These are phyloP conservation scores for Drosophila tristis DNA, from an alignment of 1,140 invertebrate genomes.

Conservation along the genomic window DNA sequence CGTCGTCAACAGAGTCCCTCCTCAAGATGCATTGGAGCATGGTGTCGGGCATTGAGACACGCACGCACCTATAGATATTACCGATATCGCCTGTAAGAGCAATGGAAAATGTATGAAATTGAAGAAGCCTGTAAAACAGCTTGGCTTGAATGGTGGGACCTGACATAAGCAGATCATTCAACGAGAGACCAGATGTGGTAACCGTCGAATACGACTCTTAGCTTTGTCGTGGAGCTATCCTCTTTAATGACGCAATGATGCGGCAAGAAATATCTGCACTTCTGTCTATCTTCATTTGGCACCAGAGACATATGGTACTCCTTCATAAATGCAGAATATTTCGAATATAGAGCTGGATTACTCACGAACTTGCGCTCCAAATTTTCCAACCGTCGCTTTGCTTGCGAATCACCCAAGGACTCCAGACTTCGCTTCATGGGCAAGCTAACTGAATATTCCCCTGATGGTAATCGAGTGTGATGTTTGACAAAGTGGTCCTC, in stretches of 20 bases:
- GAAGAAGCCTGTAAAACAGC: constrained; percentile 66
- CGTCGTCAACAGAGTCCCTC: too few relatives aligned
- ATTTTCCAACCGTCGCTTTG: too few relatives aligned
- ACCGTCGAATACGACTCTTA: constrained; percentile 25
- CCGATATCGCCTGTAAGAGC: constrained; percentile 72
- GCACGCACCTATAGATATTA: constrained; percentile 78
- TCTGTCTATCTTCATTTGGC: too few relatives aligned
- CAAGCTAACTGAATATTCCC: too few relatives aligned
- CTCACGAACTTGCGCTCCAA: too few relatives aligned
- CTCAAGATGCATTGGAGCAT: constrained; percentile 34
- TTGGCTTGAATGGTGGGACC: neutral
- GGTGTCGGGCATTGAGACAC: constrained; percentile 71
- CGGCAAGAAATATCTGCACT: constrained; percentile 15
- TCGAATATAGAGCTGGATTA: too few relatives aligned
- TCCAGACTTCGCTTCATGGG: too few relatives aligned
- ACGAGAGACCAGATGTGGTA: constrained; percentile 38
- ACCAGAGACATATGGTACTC: neutral
- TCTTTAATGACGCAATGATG: constrained; percentile 14
- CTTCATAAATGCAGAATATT: too few relatives aligned
- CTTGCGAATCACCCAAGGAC: too few relatives aligned
- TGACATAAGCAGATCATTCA: constrained; percentile 40
- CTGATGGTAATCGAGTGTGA: too few relatives aligned
- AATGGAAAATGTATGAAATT: constrained; percentile 78
- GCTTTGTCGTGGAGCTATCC: constrained; percentile 36
- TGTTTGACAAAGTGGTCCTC: too few relatives aligned